A percentile compares a stretch with the other conserved stretches of the same genome.
phyloP scores from a whole-genome alignment of 2,888 invertebrate species.

The Dusona sp. region DNA sequence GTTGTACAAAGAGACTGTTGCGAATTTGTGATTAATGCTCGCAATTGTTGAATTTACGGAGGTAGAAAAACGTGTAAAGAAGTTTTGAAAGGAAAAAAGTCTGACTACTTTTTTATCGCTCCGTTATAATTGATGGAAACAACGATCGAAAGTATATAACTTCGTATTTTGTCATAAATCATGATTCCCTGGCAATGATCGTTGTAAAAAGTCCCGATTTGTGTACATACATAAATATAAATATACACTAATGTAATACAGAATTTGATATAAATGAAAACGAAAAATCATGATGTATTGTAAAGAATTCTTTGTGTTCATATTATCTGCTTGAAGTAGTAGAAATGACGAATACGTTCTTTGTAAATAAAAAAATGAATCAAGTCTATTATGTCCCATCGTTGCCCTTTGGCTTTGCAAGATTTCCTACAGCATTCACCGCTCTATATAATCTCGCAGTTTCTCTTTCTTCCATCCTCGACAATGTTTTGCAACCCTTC shows the following conservation, averaged over 20 bases:
- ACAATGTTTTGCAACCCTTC: neutral
- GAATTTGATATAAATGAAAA: neutral
- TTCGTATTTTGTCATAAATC: neutral
- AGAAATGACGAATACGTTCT: neutral
- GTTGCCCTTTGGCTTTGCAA: neutral
- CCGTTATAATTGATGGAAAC: neutral
- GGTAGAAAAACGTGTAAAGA: neutral
- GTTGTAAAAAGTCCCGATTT: neutral
- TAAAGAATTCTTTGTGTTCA: neutral
- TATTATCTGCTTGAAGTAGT: neutral
- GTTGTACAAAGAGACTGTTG: neutral
- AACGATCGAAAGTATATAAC: neutral
- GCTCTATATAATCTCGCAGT: neutral
- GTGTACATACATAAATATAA: neutral
- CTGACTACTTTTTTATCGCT: neutral
- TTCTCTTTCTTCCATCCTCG: neutral
- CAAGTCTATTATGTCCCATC: too few species aligned
- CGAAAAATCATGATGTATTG: neutral
- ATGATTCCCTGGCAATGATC: neutral
- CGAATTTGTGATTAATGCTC: neutral
- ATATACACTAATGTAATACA: neutral
- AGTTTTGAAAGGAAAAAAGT: neutral
- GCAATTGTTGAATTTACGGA: conserved; percentile 1
- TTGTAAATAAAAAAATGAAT: too few species aligned
- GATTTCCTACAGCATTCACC: neutral